Base-by-base conservation (phyloP, 2,797 vertebrate genomes). In the Taenioides sp. region DNA sequence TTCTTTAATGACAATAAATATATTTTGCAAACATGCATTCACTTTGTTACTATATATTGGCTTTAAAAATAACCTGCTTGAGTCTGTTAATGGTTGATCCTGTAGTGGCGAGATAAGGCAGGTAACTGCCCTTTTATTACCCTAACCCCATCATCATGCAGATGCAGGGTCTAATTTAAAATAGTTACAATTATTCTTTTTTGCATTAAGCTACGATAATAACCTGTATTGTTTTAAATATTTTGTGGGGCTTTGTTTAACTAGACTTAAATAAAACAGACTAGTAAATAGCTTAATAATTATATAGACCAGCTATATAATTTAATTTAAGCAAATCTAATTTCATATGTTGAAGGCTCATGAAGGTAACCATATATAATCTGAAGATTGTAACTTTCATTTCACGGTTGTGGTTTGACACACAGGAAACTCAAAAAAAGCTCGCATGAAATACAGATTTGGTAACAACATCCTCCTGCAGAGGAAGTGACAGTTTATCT, bases 91-190 rank as follows among this genome's bases (percentile, higher is more conserved):
- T 92, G 87, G 90, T 88, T 79, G 70, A 37, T 20, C 54, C 91
- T 52, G 68, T 70, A 87, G 88, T 92, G 91, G 90, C 76, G 81
- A 0, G 88, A 92, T 80, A 84, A 76, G 59, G 72, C 28, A 37
- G 22, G 61, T 63, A 12, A 27, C 47, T 25, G 25, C 43, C 7
- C 28, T 49, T 17, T 47, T 25, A 25, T 25, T n/a, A 17, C 12
- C 20, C 27, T 18, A 22, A 17, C 12, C 20, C 27, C 17, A 22
- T 11, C 9, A 10, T 62, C 20, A 61, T 20, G 27, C 27, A 60
- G 5, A 57, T n/a, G 50, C 50, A 52, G 7, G 7, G 7, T 52
- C 50, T 52, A 52, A 7, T 20, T 14, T 3, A 40, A 43, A 37
- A 10, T 10, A 37, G 7, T 37, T 37, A 9, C 34, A 37, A 10